Base-by-base conservation (phyloP, 2,888 invertebrate genomes). In the Dendrolimus pini region DNA sequence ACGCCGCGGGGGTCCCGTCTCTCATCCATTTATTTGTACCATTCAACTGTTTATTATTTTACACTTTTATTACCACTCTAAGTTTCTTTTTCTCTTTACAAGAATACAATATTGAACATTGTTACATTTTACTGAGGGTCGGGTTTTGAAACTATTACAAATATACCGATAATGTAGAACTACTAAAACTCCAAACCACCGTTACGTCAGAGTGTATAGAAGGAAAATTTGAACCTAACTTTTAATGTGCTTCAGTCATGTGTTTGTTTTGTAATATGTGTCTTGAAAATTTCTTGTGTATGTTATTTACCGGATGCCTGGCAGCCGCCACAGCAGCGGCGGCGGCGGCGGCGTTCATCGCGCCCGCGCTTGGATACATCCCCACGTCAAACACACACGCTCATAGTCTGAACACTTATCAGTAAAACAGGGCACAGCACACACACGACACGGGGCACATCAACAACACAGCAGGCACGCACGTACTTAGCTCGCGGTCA, bases 301-400 rank as follows among this genome's bases (percentile, higher is more conserved):
- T 52, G 14, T 53, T 42, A 52, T 57, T 59, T 57, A 96, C 96
- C 94, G 96, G 96, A 93, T 96, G 96, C 91, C 96, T 94, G 67
- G 96, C 95, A 89, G 95, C 95, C 89, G 95, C 95, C 83, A 94
- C 95, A 78, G 94, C 96, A 82, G 95, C 96, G 80, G 95, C 95
- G 82, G 95, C 95, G 83, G 95, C 95, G 88, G 95, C 95, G 87
- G 95, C 95, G 92, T 95, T 96, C 94, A 95, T 96, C 64, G 91
- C 91, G 92, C 95, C 95, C 92, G 95, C 94, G 92, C 94, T 95
- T 68, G 95, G 95, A 93, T 95, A 96, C 96, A 96, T 96, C 90
- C 92, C 92, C 84, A 81, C 84, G 91, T 91, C 85, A 92, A 85
- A 85, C 86, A 83, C 85, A 80, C 82, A 77, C 81, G 78, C 71